A percentile compares a stretch with the other conserved stretches of the same genome.
phyloP scores from a whole-genome alignment of 2,888 invertebrate species.

The Euplexia lucipara region DNA sequence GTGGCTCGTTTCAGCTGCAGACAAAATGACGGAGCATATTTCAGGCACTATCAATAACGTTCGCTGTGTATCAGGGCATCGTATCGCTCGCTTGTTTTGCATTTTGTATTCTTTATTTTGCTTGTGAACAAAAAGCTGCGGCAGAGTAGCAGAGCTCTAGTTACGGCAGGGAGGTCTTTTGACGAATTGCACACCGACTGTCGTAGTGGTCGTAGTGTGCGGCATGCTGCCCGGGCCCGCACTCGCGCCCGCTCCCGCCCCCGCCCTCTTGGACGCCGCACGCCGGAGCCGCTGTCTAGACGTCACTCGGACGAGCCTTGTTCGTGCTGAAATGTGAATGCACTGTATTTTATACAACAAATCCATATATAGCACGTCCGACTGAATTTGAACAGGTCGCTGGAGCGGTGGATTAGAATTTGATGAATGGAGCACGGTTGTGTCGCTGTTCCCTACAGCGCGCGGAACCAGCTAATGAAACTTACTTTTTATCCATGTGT shows the following conservation, averaged over 20 bases:
- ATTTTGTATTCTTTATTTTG: conserved; percentile 67
- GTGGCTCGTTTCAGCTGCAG: conserved; percentile 73
- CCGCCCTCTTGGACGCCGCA: conserved; percentile 51
- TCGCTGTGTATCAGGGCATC: conserved; percentile 70
- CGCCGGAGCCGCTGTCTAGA: conserved; percentile 66
- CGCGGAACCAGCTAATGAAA: conserved; percentile 22
- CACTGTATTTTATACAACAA: conserved; percentile 62
- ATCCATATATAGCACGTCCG: conserved; percentile 37
- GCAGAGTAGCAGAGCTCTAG: conserved; percentile 55
- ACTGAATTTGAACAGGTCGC: conserved; percentile 41
- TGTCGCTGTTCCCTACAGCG: conserved; percentile 22
- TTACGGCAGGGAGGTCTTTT: conserved; percentile 69
- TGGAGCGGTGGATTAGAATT: conserved; percentile 54
- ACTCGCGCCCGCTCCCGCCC: not conserved
- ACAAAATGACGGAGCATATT: conserved; percentile 76
- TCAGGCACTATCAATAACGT: conserved; percentile 75
- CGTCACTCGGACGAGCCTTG: conserved; percentile 69
- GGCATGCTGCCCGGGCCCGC: not conserved
- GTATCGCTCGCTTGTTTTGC: conserved; percentile 69
- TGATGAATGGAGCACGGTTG: conserved; percentile 50
- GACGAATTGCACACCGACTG: conserved; percentile 74
- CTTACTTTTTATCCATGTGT: not conserved
- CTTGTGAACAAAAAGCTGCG: conserved; percentile 66
- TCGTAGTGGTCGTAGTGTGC: conserved; percentile 59
- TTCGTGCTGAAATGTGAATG: conserved; percentile 69